Base-by-base conservation (phyloP, 2,113 vertebrate species). In the Herpetotheres cachinnans region DNA sequence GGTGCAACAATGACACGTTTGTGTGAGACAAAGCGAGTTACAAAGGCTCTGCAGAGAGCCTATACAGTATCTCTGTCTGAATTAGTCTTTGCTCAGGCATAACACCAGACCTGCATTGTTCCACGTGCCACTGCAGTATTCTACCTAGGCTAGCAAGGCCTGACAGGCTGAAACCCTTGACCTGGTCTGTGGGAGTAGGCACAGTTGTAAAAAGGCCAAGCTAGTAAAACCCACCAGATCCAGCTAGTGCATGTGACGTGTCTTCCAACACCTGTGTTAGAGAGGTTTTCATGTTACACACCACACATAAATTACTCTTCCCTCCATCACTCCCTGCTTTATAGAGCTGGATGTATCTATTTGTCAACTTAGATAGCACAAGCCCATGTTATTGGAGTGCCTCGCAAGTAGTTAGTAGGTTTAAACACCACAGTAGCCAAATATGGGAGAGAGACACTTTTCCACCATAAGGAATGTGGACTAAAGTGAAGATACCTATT, bases 1-100 rank as follows among this genome's bases (percentile, higher is more conserved):
- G 22, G 22, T 90, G 27, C 10, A 26, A 70, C 4, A 10, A 29
- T 1, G 3, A n/a, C 20, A 27, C 0, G 0, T 62, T 66, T 63
- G 26, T 24, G 13, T n/a, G 65, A 71, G 26, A 74, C 32, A 54
- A 71, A 76, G 36, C 0, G 1, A 79, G 10, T 46, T 67, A 66
- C 59, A 54, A 26, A 71, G 50, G 34, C 40, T 82, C 67, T 69
- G 36, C 34, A 34, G 7, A 50, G 52, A 85, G 62, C 13, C 71
- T 63, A 0, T 4, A 24, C 0, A 1, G 4, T 27, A 30, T 15
- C 30, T 70, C 47, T 61, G 9, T 27, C 47, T 66, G 16, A 81
- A 46, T 58, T 58, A 13, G 2, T 78, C 22, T 38, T 49, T 86
- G 24, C 25, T 78, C 46, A 54, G 55, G 46, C 40, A 6, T 27